These are phyloP conservation scores for Redunca redunca DNA, from an alignment of 2,113 vertebrate genomes.

Conservation along the genomic window DNA sequence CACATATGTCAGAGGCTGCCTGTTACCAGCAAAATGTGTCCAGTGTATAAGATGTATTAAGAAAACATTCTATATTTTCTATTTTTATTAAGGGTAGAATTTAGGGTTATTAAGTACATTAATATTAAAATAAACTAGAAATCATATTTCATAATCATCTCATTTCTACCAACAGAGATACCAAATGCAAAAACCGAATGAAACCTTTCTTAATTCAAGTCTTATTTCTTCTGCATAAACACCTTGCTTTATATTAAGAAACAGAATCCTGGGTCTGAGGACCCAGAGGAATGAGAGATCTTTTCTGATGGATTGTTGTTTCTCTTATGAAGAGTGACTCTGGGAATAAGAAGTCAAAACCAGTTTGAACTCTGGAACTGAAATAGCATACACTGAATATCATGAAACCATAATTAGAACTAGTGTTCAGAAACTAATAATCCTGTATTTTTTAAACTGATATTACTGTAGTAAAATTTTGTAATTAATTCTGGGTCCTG, in stretches of 20 bases:
- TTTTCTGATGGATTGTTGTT: background rate
- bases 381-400: background rate
- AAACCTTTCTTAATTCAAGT: background rate
- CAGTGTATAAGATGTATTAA: background rate
- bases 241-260: background rate
- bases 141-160: background rate
- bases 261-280: background rate
- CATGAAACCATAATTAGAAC: background rate
- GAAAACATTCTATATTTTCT: background rate
- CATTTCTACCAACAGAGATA: background rate
- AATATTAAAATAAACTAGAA: background rate
- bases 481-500: background rate
- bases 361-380: background rate
- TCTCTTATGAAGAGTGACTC: background rate
- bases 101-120: background rate
- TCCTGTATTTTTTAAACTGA: background rate
- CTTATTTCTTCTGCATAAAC: background rate
- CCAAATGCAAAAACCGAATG: slow-evolving; percentile 1
- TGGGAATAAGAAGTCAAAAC: background rate
- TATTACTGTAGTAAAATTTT: background rate
- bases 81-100: background rate
- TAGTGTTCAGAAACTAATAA: background rate
- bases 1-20: background rate
- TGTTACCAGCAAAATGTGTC: background rate
- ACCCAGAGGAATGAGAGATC: background rate